Evolutionary conservation across 1,140 invertebrate genomes (phyloP).

Genomic region (Lepeophtheirus salmonis): DNA sequence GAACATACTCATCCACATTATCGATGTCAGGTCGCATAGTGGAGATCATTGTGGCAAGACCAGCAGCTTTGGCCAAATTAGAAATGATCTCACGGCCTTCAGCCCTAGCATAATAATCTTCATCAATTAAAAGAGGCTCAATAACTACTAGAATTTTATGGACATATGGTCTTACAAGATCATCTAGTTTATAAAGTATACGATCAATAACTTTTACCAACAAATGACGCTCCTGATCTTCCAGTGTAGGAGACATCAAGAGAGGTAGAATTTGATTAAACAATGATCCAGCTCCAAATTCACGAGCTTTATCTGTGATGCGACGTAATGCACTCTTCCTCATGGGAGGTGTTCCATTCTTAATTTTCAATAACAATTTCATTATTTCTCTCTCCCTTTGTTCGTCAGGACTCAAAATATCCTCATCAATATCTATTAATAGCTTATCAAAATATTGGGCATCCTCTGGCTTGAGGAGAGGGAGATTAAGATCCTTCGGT

Average conservation of each 20-base stretch:
- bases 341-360: conserved; percentile 99
- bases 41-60: conserved; percentile 98
- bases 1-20: conserved; percentile 98
- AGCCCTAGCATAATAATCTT: conserved; percentile 98
- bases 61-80: conserved; percentile 98
- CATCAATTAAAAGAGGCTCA: conserved; percentile 94
- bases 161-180: conserved; percentile 93
- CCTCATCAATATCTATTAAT: conserved; percentile 91
- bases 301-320: conserved; percentile 94
- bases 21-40: conserved; percentile 99
- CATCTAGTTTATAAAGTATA: conserved; percentile 95
- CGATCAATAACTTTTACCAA: conserved; percentile 99
- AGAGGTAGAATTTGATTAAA: conserved; percentile 98
- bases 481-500: conserved; percentile 79
- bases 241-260: conserved; percentile 95
- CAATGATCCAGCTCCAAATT: conserved; percentile 91
- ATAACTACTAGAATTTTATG: conserved; percentile 99
- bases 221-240: conserved; percentile 97
- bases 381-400: conserved; percentile 97
- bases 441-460: conserved; percentile 99
- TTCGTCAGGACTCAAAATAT: conserved; percentile 80
- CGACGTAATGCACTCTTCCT: conserved; percentile 89
- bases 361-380: conserved; percentile 94
- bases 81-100: conserved; percentile 99
- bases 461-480: conserved; percentile 98